Evolutionary conservation across 2,888 invertebrate genomes (phyloP), one percentile per base, ranked within the genome.

Genomic region (Micoletzkya japonica): DNA sequence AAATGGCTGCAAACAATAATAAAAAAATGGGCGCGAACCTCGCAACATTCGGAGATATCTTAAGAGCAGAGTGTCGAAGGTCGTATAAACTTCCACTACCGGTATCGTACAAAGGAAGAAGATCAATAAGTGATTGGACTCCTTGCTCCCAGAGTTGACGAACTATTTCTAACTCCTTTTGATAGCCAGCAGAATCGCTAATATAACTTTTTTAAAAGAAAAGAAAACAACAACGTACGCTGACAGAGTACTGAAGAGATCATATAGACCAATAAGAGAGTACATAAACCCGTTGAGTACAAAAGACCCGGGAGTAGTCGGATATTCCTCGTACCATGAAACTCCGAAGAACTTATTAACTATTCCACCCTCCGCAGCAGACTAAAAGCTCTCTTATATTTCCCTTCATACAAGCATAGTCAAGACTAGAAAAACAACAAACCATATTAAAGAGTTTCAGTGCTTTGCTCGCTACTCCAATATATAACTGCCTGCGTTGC

Each of bases 251-350:
- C 50, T 24, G 2, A 73, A 91, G n/a, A 97, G 88, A 88, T 98
- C 98, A 87, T 95, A 96, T 17, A 98, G 89, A 1, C 97, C 97
- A 71, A 98, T 90, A 7, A 98, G 89, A 0, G 97, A 93, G 88
- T 96, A 98, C 82, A 98, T 94, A 88, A 98, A 98, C 56, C 98
- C 98, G 88, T 98, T 98, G 32, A 98, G 90, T 17, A 98, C 96
- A 88, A 94, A 96, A 0, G 93, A 91, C 4, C 94, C 90, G 0
- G 97, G 97, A 69, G 90, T 91, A 0, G 97, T 97, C 0, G 98
- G 98, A 87, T 98, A 98, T 86, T 98, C 98, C 86, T 98, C 97
- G 86, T 95, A 97, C 96, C 96, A 97, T 69, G 91, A 90, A 85
- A 91, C 66, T 4, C 71, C 70, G 39, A 73, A 71, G 52, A 76